A percentile compares a stretch with the other conserved stretches of the same genome.
phyloP scores from a whole-genome alignment of 2,888 invertebrate species.

The Dolichomitus sp. region DNA sequence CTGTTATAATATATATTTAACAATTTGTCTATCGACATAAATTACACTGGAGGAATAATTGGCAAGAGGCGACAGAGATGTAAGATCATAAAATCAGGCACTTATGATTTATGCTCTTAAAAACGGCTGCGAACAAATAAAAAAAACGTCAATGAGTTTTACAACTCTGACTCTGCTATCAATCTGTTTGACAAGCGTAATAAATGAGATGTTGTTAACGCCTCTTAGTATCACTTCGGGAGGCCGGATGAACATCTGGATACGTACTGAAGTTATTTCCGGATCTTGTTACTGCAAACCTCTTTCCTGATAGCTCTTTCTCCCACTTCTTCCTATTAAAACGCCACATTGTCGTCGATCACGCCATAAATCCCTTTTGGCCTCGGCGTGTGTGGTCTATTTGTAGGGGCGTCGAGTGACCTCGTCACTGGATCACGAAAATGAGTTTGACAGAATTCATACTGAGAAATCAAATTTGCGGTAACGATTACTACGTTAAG shows the following conservation, averaged over 20 bases:
- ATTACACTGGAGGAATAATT: background rate
- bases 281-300: conserved; percentile 73
- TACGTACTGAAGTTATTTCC: conserved; percentile 81
- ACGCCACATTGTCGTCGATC: conserved; percentile 55
- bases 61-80: background rate
- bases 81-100: background rate
- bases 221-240: conserved; percentile 48
- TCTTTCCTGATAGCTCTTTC: conserved; percentile 62
- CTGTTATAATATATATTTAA: conserved; percentile 2
- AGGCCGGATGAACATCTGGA: conserved; percentile 73
- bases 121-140: background rate
- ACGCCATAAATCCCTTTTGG: conserved; percentile 28
- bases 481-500: background rate
- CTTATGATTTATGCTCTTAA: background rate
- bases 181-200: background rate
- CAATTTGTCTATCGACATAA: conserved; percentile 15
- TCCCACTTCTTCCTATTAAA: conserved; percentile 33
- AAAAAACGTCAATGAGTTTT: background rate
- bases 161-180: background rate
- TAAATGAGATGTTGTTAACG: conserved; percentile 16
- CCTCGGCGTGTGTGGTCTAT: conserved; percentile 33
- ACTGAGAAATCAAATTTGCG: conserved; percentile 6
- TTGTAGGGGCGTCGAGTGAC: conserved; percentile 27
- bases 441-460: conserved; percentile 3
- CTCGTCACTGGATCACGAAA: conserved; percentile 23